Conservation (phyloP, 2,888 invertebrate genomes). For the Lepidocyrtinus sp. region DNA sequence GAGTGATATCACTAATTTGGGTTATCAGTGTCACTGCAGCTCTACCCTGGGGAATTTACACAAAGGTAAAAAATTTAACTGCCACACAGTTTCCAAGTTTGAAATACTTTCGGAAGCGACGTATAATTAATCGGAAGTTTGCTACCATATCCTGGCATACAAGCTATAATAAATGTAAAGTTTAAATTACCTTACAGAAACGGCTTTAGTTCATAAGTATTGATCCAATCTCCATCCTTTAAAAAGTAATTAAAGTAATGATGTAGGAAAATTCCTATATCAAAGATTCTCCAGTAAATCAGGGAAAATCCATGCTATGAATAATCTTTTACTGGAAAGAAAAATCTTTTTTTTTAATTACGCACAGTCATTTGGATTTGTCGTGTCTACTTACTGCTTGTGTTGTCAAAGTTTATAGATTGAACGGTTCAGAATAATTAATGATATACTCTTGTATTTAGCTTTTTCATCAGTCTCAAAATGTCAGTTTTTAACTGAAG, state of each 20-base stretch:
- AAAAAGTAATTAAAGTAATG: too few species aligned
- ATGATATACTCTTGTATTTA: not conserved
- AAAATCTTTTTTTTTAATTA: not conserved
- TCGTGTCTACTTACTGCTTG: not conserved
- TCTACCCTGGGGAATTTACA: constrained; percentile 71
- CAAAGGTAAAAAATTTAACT: constrained; percentile 62
- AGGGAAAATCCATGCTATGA: not conserved
- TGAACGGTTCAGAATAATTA: not conserved
- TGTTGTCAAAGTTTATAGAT: not conserved
- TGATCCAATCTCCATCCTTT: too few species aligned
- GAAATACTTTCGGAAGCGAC: not conserved
- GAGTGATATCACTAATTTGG: constrained; percentile 73
- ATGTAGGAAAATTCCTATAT: too few species aligned
- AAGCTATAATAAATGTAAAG: not conserved
- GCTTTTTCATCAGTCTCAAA: not conserved
- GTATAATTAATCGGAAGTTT: not conserved
- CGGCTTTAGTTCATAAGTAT: too few species aligned
- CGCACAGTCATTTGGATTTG: not conserved
- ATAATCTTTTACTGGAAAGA: not conserved
- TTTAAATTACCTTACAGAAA: too few species aligned
- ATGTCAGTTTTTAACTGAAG: not conserved
- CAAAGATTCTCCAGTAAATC: not conserved
- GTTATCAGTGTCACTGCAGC: constrained; percentile 72
- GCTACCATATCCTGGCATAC: not conserved
- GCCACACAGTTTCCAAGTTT: not conserved